Evolutionary conservation across 2,113 vertebrate species (phyloP).

Genomic region (Mixornis gularis): DNA sequence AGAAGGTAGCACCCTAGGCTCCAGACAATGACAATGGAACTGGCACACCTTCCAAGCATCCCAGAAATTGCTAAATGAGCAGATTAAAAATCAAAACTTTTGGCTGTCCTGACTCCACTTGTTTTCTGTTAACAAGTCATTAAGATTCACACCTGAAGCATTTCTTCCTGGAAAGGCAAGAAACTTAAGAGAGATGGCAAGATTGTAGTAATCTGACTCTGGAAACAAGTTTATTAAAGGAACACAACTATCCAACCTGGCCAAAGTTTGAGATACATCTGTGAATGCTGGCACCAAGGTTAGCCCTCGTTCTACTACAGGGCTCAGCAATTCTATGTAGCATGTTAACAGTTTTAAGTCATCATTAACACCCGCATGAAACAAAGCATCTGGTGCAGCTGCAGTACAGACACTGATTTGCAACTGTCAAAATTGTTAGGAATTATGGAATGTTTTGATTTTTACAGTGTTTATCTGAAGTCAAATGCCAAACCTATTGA

Average conservation of each 20-base stretch:
- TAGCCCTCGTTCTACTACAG: not conserved
- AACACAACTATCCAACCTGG: not conserved
- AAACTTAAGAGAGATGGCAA: not conserved
- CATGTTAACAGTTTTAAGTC: slow-evolving; percentile 25
- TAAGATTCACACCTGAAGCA: not conserved
- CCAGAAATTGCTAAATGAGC: not conserved
- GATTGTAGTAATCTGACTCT: not conserved
- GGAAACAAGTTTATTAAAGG: not conserved
- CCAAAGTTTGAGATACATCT: not conserved
- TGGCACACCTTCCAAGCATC: not conserved
- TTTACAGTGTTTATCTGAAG: slow-evolving; percentile 60
- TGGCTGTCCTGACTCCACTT: not conserved
- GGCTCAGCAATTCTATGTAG: not conserved
- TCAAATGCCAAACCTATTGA: slow-evolving; percentile 54
- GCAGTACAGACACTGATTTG: slow-evolving; percentile 39
- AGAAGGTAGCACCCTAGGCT: not conserved
- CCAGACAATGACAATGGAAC: not conserved
- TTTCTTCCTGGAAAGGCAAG: not conserved
- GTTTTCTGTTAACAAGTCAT: not conserved
- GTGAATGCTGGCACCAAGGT: not conserved
- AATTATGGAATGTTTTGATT: slow-evolving; percentile 61
- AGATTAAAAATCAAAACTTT: not conserved
- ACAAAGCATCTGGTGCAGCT: slow-evolving; percentile 62
- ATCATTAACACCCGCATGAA: not conserved
- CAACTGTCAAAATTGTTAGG: slow-evolving; percentile 53